Evolutionary conservation across 2,888 invertebrate genomes (phyloP).

Genomic region (Frankliniella fusca): DNA sequence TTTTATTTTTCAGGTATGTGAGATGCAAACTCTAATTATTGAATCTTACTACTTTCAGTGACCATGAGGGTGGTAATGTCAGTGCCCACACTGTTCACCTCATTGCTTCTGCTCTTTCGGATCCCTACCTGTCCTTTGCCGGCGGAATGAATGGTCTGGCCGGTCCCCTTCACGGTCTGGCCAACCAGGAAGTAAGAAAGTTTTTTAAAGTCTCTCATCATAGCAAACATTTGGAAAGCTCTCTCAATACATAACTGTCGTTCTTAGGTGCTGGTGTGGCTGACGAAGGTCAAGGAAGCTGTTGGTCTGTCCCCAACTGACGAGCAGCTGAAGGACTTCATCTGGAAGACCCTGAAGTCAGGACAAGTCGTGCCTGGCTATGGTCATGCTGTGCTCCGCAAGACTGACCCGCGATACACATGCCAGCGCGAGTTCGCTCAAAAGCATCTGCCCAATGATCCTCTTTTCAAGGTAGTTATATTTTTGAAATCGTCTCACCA

Average conservation of each 20-base stretch:
- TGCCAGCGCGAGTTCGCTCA: constrained; percentile 92
- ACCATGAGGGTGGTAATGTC: constrained; percentile 96
- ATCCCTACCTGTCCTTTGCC: constrained; percentile 87
- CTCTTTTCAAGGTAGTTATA: constrained; percentile 69
- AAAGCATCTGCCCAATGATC: constrained; percentile 88
- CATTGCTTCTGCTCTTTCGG: constrained; percentile 89
- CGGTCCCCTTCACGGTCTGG: constrained; percentile 92
- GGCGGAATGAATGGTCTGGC: constrained; percentile 92
- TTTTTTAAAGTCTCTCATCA: constrained; percentile 27
- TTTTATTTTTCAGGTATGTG: not conserved
- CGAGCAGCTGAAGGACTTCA: constrained; percentile 90
- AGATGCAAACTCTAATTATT: constrained; percentile 5
- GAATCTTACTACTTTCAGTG: constrained; percentile 54
- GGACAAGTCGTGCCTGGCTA: constrained; percentile 97
- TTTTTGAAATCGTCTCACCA: not conserved
- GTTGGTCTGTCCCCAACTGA: constrained; percentile 83
- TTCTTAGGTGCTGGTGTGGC: constrained; percentile 81
- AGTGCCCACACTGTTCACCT: constrained; percentile 92
- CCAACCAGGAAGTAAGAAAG: constrained; percentile 75
- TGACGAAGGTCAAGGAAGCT: constrained; percentile 81
- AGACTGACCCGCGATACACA: constrained; percentile 88
- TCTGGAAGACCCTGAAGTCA: constrained; percentile 93
- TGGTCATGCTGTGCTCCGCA: constrained; percentile 92
- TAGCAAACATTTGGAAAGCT: not conserved
- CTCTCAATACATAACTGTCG: constrained; percentile 30